A percentile compares a stretch with the other conserved stretches of the same genome.
phyloP scores from a whole-genome alignment of 2,113 vertebrate genomes.

The Elaphurus davidianus region DNA sequence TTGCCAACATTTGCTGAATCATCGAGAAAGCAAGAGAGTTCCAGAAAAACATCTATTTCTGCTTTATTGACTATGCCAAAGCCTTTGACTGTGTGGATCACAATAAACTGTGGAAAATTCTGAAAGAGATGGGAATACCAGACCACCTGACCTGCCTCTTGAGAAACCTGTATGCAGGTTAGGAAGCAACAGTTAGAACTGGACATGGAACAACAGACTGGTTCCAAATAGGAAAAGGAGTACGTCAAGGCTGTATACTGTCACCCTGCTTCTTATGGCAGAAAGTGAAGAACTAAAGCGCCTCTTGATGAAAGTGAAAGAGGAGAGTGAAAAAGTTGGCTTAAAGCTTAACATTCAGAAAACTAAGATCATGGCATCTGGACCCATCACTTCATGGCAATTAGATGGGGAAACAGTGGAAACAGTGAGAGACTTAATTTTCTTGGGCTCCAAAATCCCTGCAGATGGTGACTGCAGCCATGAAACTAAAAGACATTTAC shows the following conservation, averaged over 20 bases:
- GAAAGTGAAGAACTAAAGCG: too few species aligned
- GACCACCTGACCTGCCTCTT: neutral
- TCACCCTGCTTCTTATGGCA: neutral
- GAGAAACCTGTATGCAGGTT: neutral
- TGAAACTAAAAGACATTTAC: too few species aligned
- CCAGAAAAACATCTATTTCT: neutral
- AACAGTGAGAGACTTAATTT: neutral
- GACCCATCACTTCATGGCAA: neutral
- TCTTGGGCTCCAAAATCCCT: neutral
- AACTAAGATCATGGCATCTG: neutral
- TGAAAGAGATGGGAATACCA: neutral
- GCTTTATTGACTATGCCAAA: neutral
- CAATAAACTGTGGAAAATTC: neutral
- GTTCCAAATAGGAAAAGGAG: neutral
- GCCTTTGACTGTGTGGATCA: neutral
- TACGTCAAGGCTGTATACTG: neutral
- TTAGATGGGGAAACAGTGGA: neutral
- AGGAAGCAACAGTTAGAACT: neutral
- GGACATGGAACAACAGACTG: neutral
- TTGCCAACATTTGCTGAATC: neutral
- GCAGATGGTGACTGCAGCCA: neutral
- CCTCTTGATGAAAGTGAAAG: too few species aligned
- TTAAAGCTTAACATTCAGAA: too few species aligned
- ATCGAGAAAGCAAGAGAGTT: neutral
- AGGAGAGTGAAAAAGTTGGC: too few species aligned